Conservation (phyloP, 2,797 vertebrate genomes). For the Diglossa cyanea region DNA sequence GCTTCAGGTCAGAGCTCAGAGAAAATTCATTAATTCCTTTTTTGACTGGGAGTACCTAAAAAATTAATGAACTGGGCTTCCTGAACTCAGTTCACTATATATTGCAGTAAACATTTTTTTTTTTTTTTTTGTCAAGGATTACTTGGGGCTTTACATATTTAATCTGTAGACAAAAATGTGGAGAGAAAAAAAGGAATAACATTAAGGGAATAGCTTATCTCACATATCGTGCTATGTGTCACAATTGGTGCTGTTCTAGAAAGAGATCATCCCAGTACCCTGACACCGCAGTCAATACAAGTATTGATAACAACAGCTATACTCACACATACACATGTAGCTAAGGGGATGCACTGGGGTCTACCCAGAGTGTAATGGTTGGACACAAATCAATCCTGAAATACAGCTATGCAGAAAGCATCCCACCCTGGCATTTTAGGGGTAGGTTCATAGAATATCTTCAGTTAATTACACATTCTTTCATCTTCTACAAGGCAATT, state of each 20-base stretch:
- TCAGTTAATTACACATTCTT: not conserved
- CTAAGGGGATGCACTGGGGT: not conserved
- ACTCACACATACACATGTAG: not conserved
- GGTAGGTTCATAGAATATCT: not conserved
- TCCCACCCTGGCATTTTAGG: not conserved
- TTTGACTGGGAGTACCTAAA: slow-evolving; percentile 43
- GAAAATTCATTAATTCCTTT: slow-evolving; percentile 62
- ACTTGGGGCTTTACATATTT: slow-evolving; percentile 1
- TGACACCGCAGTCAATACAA: not conserved
- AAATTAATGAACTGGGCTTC: slow-evolving; percentile 22
- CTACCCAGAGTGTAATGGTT: not conserved
- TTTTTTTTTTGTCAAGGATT: not conserved
- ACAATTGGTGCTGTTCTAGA: not conserved
- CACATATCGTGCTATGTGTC: not conserved
- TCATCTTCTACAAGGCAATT: not conserved
- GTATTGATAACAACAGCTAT: not conserved
- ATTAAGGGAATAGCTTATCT: not conserved
- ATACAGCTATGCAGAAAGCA: not conserved
- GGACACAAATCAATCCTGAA: not conserved
- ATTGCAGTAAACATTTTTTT: not conserved
- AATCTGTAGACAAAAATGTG: not conserved
- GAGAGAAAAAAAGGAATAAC: not conserved
- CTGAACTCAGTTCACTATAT: not conserved
- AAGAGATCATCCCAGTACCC: not conserved
- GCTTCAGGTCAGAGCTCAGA: slow-evolving; percentile 48